phyloP scores from a whole-genome alignment of 2,888 invertebrate species.

The Amblyjoppa proteus region DNA sequence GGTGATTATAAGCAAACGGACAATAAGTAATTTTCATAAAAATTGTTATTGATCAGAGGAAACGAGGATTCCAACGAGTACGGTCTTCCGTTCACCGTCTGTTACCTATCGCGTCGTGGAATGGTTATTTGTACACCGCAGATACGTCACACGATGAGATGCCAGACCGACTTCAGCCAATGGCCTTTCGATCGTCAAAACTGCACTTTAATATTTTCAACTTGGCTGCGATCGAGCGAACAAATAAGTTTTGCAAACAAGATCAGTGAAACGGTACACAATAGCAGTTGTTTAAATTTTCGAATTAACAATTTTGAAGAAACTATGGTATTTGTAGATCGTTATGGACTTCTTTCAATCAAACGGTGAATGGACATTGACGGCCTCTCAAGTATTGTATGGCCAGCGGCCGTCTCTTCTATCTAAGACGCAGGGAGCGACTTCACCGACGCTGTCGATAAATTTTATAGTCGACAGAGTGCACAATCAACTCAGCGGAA shows the following conservation, averaged over 20 bases:
- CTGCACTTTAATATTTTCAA: slow-evolving; percentile 88
- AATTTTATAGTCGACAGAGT: slow-evolving; percentile 87
- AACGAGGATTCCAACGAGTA: slow-evolving; percentile 44
- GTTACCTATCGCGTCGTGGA: slow-evolving; percentile 86
- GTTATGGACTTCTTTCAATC: slow-evolving; percentile 9
- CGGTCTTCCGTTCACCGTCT: slow-evolving; percentile 82
- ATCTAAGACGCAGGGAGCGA: slow-evolving; percentile 85
- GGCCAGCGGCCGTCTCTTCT: slow-evolving; percentile 85
- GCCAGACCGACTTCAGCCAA: slow-evolving; percentile 86
- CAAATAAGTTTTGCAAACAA: slow-evolving; percentile 86
- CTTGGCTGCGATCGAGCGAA: slow-evolving; percentile 88
- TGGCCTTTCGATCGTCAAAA: slow-evolving; percentile 90
- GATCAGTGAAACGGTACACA: slow-evolving; percentile 1
- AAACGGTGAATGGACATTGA: slow-evolving; percentile 87
- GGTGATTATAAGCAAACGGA: background rate
- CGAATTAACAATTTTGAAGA: background rate
- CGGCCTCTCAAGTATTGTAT: slow-evolving; percentile 83
- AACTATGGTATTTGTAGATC: slow-evolving; percentile 47
- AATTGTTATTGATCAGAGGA: slow-evolving; percentile 32
- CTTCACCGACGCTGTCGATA: slow-evolving; percentile 87
- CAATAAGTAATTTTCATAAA: background rate
- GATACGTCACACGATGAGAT: slow-evolving; percentile 86
- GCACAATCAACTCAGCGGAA: slow-evolving; percentile 86
- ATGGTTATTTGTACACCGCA: slow-evolving; percentile 87
- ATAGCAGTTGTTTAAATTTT: background rate